A percentile compares a stretch with the other conserved stretches of the same genome.
Conservation (phyloP, 2,113 vertebrate species). For the Camelus dromedarius region DNA sequence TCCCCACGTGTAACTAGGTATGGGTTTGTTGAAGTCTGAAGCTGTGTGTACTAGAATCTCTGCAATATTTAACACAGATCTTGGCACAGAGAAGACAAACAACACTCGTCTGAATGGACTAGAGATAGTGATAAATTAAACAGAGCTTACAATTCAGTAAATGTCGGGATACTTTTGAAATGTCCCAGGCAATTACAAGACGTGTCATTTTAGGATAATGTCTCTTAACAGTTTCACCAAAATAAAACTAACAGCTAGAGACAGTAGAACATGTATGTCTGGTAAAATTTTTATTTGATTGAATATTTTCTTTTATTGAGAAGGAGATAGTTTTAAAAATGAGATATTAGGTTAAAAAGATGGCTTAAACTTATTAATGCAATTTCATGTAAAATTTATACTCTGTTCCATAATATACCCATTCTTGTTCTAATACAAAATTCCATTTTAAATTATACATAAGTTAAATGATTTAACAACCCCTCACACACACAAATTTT, state of each 20-base stretch:
- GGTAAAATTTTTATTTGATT: background rate
- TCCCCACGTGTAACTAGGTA: background rate
- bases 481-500: background rate
- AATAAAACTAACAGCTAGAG: background rate
- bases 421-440: conserved; percentile 1
- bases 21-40: background rate
- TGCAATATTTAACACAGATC: background rate
- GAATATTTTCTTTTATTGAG: background rate
- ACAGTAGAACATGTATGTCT: background rate
- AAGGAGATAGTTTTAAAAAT: background rate
- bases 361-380: background rate
- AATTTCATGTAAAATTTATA: background rate
- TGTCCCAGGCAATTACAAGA: background rate
- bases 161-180: background rate
- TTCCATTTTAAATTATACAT: background rate
- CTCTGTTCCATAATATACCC: background rate
- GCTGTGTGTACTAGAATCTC: background rate
- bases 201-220: background rate
- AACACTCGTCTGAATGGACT: background rate
- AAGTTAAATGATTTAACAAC: background rate
- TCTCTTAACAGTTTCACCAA: background rate
- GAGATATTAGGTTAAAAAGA: background rate
- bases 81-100: background rate
- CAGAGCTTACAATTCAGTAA: background rate
- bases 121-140: background rate